These are phyloP conservation scores for Ypsolopha scabrella DNA, from an alignment of 2,888 invertebrate species.

Conservation along the genomic window DNA sequence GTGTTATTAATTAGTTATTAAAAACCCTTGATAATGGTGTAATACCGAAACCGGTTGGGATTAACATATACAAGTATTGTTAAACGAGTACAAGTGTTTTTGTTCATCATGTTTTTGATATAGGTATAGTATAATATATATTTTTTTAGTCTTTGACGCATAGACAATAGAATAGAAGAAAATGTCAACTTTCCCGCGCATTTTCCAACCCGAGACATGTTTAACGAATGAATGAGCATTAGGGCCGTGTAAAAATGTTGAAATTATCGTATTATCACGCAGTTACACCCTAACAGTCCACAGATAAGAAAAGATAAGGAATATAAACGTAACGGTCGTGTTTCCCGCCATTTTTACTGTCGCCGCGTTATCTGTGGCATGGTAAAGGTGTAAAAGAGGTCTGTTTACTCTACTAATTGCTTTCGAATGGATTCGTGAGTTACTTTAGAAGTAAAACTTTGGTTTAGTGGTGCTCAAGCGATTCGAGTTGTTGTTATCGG, in stretches of 20 bases:
- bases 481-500: not conserved
- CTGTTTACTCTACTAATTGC: slow-evolving; percentile 2
- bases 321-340: slow-evolving; percentile 30
- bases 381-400: not conserved
- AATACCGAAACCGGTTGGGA: no score
- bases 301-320: not conserved
- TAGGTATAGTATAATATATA: no score
- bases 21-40: no score
- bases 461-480: not conserved
- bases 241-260: not conserved
- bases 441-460: not conserved
- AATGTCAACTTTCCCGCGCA: not conserved
- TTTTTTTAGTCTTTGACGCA: no score
- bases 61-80: no score
- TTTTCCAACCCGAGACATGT: not conserved
- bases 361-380: slow-evolving; percentile 18
- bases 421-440: not conserved
- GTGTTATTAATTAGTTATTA: no score
- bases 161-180: not conserved
- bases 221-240: slow-evolving; percentile 1
- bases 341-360: slow-evolving; percentile 48
- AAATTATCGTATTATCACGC: slow-evolving; percentile 3
- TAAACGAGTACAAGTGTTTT: no score
- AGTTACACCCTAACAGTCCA: slow-evolving; percentile 3
- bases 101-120: no score